A percentile compares a stretch with the other conserved stretches of the same genome.
Conservation (phyloP, 2,888 invertebrate species). For the Phorcus lineatus region DNA sequence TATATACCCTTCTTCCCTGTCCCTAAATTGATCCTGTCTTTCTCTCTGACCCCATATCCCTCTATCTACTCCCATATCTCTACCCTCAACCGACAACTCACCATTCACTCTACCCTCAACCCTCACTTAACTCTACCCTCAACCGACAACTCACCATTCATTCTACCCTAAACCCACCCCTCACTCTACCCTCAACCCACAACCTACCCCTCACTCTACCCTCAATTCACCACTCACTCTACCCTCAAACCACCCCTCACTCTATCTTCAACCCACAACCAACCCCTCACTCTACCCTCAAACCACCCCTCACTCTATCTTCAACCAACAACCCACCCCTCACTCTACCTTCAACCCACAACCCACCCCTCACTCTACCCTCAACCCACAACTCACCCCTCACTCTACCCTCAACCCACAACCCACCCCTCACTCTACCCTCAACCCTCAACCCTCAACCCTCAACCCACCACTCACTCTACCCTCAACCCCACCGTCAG, state of each 20-base stretch:
- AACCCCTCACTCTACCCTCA: too few relatives aligned
- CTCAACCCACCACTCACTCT: background rate
- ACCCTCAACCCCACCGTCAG: slow-evolving; percentile 14
- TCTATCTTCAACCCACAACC: background rate
- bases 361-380: background rate
- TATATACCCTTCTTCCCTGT: too few relatives aligned
- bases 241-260: background rate
- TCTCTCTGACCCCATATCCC: background rate
- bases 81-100: background rate
- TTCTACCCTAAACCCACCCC: background rate
- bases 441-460: background rate
- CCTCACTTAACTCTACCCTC: background rate
- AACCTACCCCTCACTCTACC: background rate
- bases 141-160: background rate
- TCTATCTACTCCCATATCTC: background rate
- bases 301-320: background rate
- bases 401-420: background rate
- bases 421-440: background rate
- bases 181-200: background rate
- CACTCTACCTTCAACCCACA: background rate
- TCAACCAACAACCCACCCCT: background rate
- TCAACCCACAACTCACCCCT: background rate
- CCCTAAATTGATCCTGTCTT: background rate
- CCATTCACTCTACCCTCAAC: background rate
- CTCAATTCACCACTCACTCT: background rate